Evolutionary conservation across 2,888 invertebrate genomes (phyloP), one percentile per base, ranked within the genome.

Genomic region (Drosophila prolongata): DNA sequence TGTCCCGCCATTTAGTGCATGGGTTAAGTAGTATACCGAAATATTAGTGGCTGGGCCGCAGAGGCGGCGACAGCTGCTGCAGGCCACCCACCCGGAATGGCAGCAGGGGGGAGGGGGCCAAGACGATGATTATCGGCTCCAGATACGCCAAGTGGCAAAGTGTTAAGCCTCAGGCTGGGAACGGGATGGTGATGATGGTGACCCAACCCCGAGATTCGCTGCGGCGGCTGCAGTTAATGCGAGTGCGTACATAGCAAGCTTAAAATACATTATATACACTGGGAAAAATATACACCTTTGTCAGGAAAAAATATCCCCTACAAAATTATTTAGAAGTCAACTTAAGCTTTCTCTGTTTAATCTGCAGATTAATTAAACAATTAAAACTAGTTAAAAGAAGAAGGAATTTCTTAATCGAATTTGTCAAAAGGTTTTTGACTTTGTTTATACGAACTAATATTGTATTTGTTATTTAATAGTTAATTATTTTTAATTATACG

Each of bases 1-100:
- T 89, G 88, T 86, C 85, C 77, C 76, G 84, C 77, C 86, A 87
- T 88, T 88, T 82, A 89, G 79, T 86, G 87, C 87, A 78, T 90
- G 82, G 88, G 88, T 84, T 84, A 82, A 84, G 79, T 77, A 89
- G 89, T 90, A 90, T 89, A 89, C 90, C 80, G 77, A 89, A 89
- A 89, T 90, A 77, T 80, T 79, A 80, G 78, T 71, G 84, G 75
- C 74, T 69, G 75, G 71, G 59, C 62, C 64, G 61, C 67, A 77
- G 62, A 38, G 16, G 54, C 72, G 80, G 68, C 76, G 77, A 74
- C 80, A 86, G 88, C 87, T 83, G 88, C 74, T 71, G 47, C 47
- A 46, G 46, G 24, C 34, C 49, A 46, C 54, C 55, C 46, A 40
- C 16, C 47, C 47, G 11, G 35, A 38, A 34, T 14, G 56, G 37